phyloP scores from a whole-genome alignment of 2,888 invertebrate genomes.

The Eristalis tenax region DNA sequence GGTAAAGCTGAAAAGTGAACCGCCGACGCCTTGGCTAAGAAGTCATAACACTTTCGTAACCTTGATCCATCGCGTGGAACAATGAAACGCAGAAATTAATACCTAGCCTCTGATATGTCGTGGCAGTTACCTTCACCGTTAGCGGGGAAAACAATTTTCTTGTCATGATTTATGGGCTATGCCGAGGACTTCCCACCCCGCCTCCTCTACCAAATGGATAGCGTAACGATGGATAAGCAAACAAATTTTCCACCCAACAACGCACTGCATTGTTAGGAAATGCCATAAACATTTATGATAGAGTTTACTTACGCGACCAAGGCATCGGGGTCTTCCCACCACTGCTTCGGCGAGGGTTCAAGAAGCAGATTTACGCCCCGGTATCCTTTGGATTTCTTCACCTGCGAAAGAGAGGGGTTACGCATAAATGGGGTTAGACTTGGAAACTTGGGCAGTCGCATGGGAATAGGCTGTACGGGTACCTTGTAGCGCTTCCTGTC shows the following conservation, averaged over 20 bases:
- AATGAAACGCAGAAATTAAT: slow-evolving; percentile 56
- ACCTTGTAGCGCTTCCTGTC: background rate
- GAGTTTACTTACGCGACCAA: slow-evolving; percentile 79
- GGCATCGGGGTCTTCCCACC: slow-evolving; percentile 80
- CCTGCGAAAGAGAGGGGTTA: background rate
- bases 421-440: background rate
- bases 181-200: background rate
- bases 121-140: slow-evolving; percentile 39
- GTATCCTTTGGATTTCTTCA: slow-evolving; percentile 74
- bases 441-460: background rate
- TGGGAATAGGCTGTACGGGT: background rate
- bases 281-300: slow-evolving; percentile 16
- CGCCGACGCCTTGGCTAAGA: background rate
- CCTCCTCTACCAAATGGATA: background rate
- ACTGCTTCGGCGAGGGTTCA: slow-evolving; percentile 76
- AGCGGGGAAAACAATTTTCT: slow-evolving; percentile 48
- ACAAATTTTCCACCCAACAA: background rate
- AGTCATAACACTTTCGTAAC: slow-evolving; percentile 14
- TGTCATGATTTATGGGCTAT: slow-evolving; percentile 42
- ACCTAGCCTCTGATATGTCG: slow-evolving; percentile 43
- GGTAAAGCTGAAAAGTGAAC: slow-evolving; percentile 25
- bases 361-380: slow-evolving; percentile 76
- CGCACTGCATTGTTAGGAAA: background rate
- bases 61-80: slow-evolving; percentile 34
- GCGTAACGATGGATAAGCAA: slow-evolving; percentile 1